Evolutionary conservation across 2,113 vertebrate species (phyloP).

Genomic region (Serilophus lunatus): DNA sequence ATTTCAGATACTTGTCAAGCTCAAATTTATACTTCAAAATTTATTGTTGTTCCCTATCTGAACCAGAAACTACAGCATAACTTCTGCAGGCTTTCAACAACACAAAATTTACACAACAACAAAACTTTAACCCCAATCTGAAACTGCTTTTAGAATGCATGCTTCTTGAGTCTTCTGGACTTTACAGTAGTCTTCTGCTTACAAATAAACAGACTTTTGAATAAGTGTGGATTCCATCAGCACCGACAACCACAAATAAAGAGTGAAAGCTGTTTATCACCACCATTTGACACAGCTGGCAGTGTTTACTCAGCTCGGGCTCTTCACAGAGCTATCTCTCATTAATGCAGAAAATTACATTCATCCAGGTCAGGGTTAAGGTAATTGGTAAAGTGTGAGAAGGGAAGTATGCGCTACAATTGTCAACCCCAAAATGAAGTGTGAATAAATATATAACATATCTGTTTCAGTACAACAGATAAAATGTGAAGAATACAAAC

Average conservation of each 20-base stretch:
- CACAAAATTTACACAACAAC: not conserved
- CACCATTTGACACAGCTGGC: conserved; percentile 30
- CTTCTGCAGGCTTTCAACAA: not conserved
- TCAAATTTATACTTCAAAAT: not conserved
- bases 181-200: not conserved
- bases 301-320: conserved; percentile 15
- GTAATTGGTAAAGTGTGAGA: conserved; percentile 37
- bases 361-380: conserved; percentile 31
- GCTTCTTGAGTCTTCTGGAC: not conserved
- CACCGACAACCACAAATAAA: not conserved
- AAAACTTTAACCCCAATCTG: not conserved
- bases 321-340: conserved; percentile 25
- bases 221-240: not conserved
- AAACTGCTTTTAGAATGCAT: not conserved
- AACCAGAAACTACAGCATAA: not conserved
- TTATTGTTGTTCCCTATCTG: not conserved
- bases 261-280: conserved; percentile 38
- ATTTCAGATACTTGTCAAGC: not conserved
- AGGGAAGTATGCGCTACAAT: conserved; percentile 1
- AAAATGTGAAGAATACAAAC: not conserved
- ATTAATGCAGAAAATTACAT: conserved; percentile 49
- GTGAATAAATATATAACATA: conserved; percentile 54
- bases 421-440: conserved; percentile 22
- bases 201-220: not conserved
- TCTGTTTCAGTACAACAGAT: not conserved